Percentiles rank a stretch among this genome's conserved stretches.
phyloP scores from a whole-genome alignment of 2,797 vertebrate species.

The Choloepus didactylus region DNA sequence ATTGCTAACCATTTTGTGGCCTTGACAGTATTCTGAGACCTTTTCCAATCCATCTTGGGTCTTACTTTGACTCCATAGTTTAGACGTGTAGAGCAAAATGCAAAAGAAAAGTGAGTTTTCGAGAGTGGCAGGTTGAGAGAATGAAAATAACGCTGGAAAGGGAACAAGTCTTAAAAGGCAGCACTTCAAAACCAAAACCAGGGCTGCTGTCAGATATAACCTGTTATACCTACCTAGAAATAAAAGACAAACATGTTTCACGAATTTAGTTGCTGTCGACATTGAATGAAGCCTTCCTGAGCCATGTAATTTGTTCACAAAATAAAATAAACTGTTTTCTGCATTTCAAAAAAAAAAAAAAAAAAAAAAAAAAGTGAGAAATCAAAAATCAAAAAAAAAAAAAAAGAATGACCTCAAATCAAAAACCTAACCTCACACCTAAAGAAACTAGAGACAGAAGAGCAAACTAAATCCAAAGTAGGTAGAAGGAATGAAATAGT shows the following conservation, averaged over 20 bases:
- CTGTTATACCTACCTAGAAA: not conserved
- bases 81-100: not conserved
- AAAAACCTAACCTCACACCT: too few relatives aligned
- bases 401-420: too few relatives aligned
- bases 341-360: not conserved
- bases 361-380: too few relatives aligned
- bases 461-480: too few relatives aligned
- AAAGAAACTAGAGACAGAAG: too few relatives aligned
- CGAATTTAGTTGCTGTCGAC: not conserved
- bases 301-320: conserved; percentile 27
- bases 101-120: conserved; percentile 5
- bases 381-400: too few relatives aligned
- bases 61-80: conserved; percentile 30
- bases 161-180: not conserved
- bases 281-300: not conserved
- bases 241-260: not conserved
- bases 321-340: conserved; percentile 53
- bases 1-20: not conserved
- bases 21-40: not conserved
- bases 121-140: conserved; percentile 3
- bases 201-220: not conserved
- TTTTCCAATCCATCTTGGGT: not conserved
- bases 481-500: too few relatives aligned
- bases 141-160: not conserved
- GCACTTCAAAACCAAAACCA: not conserved